A percentile compares a stretch with the other conserved stretches of the same genome.
These are phyloP conservation scores for Eurystomus gularis DNA, from an alignment of 2,113 vertebrate genomes.

Conservation along the genomic window DNA sequence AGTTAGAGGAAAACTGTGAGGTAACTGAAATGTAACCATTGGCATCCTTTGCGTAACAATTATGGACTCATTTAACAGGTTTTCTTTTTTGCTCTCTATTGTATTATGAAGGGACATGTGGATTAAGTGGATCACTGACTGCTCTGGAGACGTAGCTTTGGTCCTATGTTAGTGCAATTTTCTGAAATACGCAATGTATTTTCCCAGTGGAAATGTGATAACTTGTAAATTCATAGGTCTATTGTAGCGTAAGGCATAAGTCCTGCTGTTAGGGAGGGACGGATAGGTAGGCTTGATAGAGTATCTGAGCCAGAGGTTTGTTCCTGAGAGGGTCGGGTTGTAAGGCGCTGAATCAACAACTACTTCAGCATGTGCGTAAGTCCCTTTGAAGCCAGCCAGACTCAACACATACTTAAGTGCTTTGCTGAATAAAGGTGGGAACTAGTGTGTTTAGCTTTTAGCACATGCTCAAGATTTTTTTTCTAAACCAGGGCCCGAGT, in stretches of 20 bases:
- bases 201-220: neutral
- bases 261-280: neutral
- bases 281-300: neutral
- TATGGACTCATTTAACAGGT: neutral
- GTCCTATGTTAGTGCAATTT: neutral
- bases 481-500: neutral
- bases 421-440: conserved; percentile 29
- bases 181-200: neutral
- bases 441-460: conserved; percentile 13
- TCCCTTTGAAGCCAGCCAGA: conserved; percentile 3
- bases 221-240: neutral
- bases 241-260: neutral
- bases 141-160: neutral
- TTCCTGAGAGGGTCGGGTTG: neutral
- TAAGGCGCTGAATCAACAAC: neutral
- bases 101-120: neutral
- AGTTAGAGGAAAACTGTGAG: neutral
- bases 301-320: neutral
- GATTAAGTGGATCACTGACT: neutral
- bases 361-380: neutral
- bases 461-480: neutral
- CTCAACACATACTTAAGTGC: neutral
- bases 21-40: neutral
- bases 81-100: neutral
- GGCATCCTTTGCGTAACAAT: neutral